phyloP scores from a whole-genome alignment of 2,113 vertebrate genomes.

The Caretta caretta region DNA sequence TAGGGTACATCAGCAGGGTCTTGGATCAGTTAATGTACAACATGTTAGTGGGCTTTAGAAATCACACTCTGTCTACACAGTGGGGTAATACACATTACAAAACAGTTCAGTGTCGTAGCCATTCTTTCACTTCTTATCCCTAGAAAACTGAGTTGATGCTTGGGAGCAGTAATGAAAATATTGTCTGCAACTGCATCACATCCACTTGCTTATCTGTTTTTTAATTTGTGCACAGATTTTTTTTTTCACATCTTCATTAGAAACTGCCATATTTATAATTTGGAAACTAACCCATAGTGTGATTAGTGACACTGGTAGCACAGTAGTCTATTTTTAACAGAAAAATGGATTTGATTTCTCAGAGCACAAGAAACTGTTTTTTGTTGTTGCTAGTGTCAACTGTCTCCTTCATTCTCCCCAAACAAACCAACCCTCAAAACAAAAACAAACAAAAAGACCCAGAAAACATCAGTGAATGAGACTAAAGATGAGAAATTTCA shows the following conservation, averaged over 20 bases:
- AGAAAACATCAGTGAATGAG: slow-evolving; percentile 3
- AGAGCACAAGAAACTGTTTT: neutral
- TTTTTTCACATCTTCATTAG: neutral
- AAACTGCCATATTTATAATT: neutral
- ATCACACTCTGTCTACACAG: no score
- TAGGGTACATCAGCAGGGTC: neutral
- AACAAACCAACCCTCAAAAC: neutral
- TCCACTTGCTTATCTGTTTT: neutral
- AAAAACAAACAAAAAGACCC: neutral
- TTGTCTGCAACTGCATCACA: neutral
- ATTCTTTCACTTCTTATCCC: neutral
- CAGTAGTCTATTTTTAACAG: neutral
- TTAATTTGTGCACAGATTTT: neutral
- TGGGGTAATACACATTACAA: no score
- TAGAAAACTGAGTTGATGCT: neutral
- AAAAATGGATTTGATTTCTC: neutral
- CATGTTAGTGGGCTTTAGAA: neutral
- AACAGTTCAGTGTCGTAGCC: neutral
- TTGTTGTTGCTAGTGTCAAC: neutral
- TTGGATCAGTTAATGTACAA: neutral
- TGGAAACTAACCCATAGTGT: neutral
- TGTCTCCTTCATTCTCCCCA: neutral
- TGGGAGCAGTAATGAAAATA: neutral
- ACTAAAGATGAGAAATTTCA: neutral
- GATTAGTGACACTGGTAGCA: neutral